Evolutionary conservation across 1,140 invertebrate species (phyloP).

Genomic region (Popillia japonica): DNA sequence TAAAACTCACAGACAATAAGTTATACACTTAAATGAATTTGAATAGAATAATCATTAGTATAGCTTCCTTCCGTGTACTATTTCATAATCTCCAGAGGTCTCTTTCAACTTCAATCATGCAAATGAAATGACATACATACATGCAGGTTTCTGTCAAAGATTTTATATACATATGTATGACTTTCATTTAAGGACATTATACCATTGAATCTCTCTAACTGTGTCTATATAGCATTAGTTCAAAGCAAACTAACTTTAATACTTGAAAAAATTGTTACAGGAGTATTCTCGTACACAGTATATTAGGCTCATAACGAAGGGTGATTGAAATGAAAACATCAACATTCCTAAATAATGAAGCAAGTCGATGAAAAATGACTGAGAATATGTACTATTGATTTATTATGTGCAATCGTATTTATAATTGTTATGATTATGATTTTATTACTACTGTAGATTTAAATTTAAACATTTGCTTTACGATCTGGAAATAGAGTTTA

Average conservation of each 20-base stretch:
- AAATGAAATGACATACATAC: background rate
- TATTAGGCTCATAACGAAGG: background rate
- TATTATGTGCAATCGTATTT: background rate
- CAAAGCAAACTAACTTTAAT: background rate
- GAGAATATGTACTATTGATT: background rate
- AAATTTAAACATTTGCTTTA: constrained; percentile 4
- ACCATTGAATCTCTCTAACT: background rate
- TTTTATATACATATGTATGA: background rate
- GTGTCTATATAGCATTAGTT: background rate
- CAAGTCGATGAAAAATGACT: constrained; percentile 13
- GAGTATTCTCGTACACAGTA: background rate
- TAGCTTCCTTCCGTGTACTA: background rate
- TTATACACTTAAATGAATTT: constrained; percentile 20
- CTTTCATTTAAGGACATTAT: no score
- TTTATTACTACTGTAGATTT: constrained; percentile 6
- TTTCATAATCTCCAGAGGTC: background rate
- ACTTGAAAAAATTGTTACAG: background rate
- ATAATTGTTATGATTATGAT: background rate
- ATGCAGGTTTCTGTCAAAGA: background rate
- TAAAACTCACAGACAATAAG: background rate
- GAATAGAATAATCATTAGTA: constrained; percentile 27
- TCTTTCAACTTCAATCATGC: background rate
- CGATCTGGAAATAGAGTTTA: no score
- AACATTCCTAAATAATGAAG: constrained; percentile 29
- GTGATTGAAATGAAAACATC: constrained; percentile 26